A percentile compares a stretch with the other conserved stretches of the same genome.
Evolutionary conservation across 2,797 vertebrate genomes (phyloP).

Genomic region (Cebuella pygmaea): DNA sequence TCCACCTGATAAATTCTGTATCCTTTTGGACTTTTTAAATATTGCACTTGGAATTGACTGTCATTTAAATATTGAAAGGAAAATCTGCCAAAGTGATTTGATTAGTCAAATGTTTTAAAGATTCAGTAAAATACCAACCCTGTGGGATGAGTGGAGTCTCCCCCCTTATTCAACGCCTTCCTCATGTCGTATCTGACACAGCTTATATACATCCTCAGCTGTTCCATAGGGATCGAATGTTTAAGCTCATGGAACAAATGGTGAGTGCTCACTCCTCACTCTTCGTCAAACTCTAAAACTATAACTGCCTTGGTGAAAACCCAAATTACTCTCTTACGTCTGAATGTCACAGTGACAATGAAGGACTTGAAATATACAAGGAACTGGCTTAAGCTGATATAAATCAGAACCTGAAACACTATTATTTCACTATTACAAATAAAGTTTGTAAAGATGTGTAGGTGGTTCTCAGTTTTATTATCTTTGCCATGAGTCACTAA

Average conservation of each 20-base stretch:
- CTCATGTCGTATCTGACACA: neutral
- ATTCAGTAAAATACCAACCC: constrained; percentile 6
- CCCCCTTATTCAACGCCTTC: neutral
- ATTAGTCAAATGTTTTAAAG: constrained; percentile 49
- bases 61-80: constrained; percentile 57
- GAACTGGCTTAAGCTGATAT: neutral
- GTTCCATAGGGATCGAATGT: neutral
- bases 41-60: constrained; percentile 17
- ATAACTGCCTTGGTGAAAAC: neutral
- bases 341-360: neutral
- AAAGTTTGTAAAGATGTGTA: neutral
- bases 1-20: neutral
- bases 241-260: neutral
- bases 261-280: neutral
- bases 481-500: constrained; percentile 26
- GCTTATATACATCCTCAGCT: neutral
- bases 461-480: constrained; percentile 33
- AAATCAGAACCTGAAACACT: neutral
- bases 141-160: neutral
- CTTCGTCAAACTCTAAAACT: neutral
- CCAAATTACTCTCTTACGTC: neutral
- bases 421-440: neutral
- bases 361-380: neutral
- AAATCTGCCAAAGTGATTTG: constrained; percentile 32
- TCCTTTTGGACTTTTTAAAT: constrained; percentile 54